phyloP scores from a whole-genome alignment of 2,113 vertebrate genomes.

The Bos javanicus region DNA sequence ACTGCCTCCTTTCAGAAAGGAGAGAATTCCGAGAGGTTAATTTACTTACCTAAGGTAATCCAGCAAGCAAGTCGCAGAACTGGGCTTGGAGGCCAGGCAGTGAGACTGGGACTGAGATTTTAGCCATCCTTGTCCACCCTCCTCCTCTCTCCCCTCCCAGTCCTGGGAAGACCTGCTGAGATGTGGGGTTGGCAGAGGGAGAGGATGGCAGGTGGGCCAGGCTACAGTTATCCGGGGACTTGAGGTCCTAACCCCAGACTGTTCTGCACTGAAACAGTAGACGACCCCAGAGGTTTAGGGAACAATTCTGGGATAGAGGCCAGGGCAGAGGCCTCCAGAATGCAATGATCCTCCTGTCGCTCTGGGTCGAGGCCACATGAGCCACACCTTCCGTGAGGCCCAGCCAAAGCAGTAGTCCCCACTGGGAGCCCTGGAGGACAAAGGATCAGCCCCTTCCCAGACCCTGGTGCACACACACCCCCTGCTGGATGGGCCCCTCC shows the following conservation, averaged over 20 bases:
- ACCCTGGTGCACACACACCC: rapidly evolving
- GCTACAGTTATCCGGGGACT: background rate
- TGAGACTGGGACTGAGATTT: background rate
- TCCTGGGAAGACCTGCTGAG: background rate
- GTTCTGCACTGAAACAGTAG: background rate
- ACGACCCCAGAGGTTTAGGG: background rate
- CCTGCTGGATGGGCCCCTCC: rapidly evolving
- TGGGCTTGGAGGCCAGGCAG: background rate
- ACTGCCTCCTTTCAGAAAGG: background rate
- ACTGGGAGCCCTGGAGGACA: background rate
- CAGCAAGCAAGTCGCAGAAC: background rate
- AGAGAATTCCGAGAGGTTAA: background rate
- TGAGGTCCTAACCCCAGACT: background rate
- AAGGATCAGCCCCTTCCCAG: background rate
- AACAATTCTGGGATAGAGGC: background rate
- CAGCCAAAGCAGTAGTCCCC: background rate
- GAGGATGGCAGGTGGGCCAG: background rate
- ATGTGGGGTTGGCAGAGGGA: rapidly evolving
- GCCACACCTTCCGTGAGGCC: background rate
- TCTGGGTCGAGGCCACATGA: background rate
- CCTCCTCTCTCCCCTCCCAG: background rate
- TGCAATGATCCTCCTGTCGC: background rate
- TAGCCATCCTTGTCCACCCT: background rate
- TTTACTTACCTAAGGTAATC: background rate
- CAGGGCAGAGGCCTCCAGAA: background rate